Evolutionary conservation across 1,140 invertebrate genomes (phyloP), one percentile per base, ranked within the genome.

Genomic region (Achroia grisella): DNA sequence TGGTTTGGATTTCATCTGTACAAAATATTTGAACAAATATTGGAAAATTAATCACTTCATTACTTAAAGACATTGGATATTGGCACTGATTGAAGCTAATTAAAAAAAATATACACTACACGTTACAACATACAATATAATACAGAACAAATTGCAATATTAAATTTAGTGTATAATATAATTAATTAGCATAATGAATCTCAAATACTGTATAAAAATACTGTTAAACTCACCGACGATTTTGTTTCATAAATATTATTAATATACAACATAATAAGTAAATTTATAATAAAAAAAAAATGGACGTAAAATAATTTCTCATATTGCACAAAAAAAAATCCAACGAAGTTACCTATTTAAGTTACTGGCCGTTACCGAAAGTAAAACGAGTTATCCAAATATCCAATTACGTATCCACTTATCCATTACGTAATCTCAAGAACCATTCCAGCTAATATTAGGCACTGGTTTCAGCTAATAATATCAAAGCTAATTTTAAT

Each of bases 291-390:
- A 61, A 64, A 67, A 70, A 52, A 57, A 71, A 68, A 64, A 78
- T 80, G 79, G 79, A 83, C 79, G 79, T 71, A 83, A 83, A 79
- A 62, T 57, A 77, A 72, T 76, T 73, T 66, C 64, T 62, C 40
- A 60, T 83, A 80, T 83, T 83, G 79, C 78, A 82, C 78, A 71
- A 44, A 63, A 58, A 62, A 52, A 43, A 52, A 48, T 48, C 37
- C 45, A 48, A n/a, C 4, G 15, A 4, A 10, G 15, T 39, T n/a
- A 9, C 8, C 34, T 40, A 49, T 32, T 44, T 42, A 32, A 39
- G 45, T 46, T 65, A 71, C 68, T 67, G 71, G 67, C 67, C 71
- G 41, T 52, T 47, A 61, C 54, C 56, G 42, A 27, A 31, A 47
- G 39, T 42, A 44, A 54, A 33, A 52, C 49, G 39, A 14, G 13